Conservation (phyloP, 2,113 vertebrate genomes). For the Tichodroma muraria region DNA sequence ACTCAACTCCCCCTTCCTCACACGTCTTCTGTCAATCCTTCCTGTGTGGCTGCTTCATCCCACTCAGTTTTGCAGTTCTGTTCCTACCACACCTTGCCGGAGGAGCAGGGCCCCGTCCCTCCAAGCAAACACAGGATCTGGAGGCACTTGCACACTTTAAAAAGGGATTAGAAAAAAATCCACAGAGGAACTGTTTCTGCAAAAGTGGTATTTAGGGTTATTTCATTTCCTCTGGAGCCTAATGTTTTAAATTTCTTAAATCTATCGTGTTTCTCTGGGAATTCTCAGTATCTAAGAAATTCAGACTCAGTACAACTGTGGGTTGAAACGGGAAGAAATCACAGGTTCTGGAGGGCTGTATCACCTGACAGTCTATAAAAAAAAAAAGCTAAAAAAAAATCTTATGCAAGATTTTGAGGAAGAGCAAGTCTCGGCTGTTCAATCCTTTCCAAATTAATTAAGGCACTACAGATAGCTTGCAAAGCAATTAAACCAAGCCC, state of each 20-base stretch:
- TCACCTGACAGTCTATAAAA: background rate
- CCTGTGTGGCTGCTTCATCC: background rate
- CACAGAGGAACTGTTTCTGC: background rate
- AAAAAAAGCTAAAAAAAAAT: background rate
- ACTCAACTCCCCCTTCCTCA: background rate
- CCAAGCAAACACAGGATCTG: background rate
- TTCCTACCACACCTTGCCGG: background rate
- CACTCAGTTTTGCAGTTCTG: background rate
- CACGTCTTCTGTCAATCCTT: background rate
- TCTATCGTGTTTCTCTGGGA: background rate
- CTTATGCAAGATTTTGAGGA: background rate
- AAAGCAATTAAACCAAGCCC: background rate
- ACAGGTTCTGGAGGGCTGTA: background rate
- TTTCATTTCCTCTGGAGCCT: slow-evolving; percentile 21
- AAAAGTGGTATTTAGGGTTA: background rate
- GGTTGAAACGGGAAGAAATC: background rate
- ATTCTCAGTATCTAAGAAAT: background rate
- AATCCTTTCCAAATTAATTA: background rate
- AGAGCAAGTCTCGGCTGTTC: background rate
- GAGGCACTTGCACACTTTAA: background rate
- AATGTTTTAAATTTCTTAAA: slow-evolving; percentile 17
- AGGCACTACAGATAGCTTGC: background rate
- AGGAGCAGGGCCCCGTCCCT: background rate
- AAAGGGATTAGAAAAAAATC: background rate
- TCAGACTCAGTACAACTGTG: background rate